Base-by-base conservation (phyloP, 1,140 invertebrate species). In the Papilio helenus region DNA sequence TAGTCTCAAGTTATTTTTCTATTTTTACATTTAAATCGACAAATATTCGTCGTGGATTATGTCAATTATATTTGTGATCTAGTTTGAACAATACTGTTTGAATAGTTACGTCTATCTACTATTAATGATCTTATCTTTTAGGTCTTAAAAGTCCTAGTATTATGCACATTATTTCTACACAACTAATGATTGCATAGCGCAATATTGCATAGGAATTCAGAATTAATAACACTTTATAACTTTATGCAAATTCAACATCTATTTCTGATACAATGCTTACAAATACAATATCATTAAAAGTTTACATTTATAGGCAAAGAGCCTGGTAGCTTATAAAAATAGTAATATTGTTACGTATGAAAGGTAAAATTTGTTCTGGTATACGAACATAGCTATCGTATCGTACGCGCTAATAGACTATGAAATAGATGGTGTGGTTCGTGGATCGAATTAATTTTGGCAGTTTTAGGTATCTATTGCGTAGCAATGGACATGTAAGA, bases 401-500 rank as follows among this genome's bases (percentile, higher is more conserved):
- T 76, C 29, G 46, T 58, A 76, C 10, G 46, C 18, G 73, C 49
- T 58, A 55, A 55, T 76, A 55, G 73, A 76, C 73, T 55, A n/a
- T 76, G 73, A 76, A 76, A 76, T 76, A 76, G 73, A 73, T 79
- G 74, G 79, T 77, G 76, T 34, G 16, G 46, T 39, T 82, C 83
- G 81, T 84, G 83, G 55, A 82, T 81, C 72, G 81, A 84, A 84
- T 83, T 80, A 79, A 68, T 80, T 65, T 81, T 39, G 79, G 73
- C 46, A 76, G 76, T 61, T 68, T 79, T 74, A 29, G 61, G 23
- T 76, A 68, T 76, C 51, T 76, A 79, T 81, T 81, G 77, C 77
- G 55, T 68, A 78, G 46, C 42, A 34, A 51, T 26, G 71, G 34
- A 39, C 71, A 42, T 72, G 42, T 72, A 72, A 68, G 26, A 68